phyloP scores from a whole-genome alignment of 2,888 invertebrate genomes.

The Drosophila neotestacea region DNA sequence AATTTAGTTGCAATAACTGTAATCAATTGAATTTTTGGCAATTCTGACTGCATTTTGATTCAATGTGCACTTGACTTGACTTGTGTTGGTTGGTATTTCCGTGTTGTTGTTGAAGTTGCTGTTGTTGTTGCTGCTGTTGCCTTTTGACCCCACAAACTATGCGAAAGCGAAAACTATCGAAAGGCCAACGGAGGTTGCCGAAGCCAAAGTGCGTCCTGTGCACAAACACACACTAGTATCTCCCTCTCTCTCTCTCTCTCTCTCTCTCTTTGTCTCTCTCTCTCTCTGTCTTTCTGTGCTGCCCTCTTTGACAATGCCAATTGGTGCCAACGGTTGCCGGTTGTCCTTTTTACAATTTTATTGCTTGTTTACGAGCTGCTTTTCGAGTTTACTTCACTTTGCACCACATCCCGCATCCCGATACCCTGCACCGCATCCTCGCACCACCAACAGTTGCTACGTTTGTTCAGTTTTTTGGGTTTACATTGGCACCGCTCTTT shows the following conservation, averaged over 20 bases:
- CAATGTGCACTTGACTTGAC: slow-evolving; percentile 35
- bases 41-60: neutral
- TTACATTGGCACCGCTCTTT: slow-evolving; percentile 53
- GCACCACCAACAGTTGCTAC: neutral
- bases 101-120: slow-evolving; percentile 19
- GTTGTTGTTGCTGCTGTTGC: slow-evolving; percentile 14
- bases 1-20: too few relatives aligned
- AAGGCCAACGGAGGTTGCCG: slow-evolving; percentile 52
- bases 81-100: slow-evolving; percentile 8
- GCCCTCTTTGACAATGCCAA: slow-evolving; percentile 71
- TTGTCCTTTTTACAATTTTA: slow-evolving; percentile 81
- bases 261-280: slow-evolving; percentile 10
- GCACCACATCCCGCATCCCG: slow-evolving; percentile 7
- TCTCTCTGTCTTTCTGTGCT: slow-evolving; percentile 17
- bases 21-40: neutral
- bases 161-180: slow-evolving; percentile 66
- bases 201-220: slow-evolving; percentile 51
- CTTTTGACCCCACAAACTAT: slow-evolving; percentile 46
- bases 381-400: slow-evolving; percentile 61
- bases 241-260: neutral
- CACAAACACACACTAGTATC: neutral
- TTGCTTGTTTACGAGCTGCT: slow-evolving; percentile 81
- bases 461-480: slow-evolving; percentile 30
- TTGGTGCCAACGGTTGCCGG: slow-evolving; percentile 71
- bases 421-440: neutral